Evolutionary conservation across 2,888 invertebrate genomes (phyloP).

Genomic region (Lycaena phlaeas): DNA sequence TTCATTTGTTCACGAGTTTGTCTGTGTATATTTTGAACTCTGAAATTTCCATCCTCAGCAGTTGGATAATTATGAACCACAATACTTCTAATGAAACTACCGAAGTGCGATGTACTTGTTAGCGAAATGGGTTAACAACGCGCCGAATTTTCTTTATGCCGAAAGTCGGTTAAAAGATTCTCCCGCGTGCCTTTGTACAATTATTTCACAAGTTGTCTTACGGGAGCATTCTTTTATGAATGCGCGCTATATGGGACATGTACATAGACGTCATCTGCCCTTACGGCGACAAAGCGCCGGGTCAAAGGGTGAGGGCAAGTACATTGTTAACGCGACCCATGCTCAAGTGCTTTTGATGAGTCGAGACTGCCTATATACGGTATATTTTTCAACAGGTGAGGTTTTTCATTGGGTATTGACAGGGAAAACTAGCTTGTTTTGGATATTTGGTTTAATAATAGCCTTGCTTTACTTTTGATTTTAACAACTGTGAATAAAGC

Average conservation of each 20-base stretch:
- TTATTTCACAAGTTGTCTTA: slow-evolving; percentile 7
- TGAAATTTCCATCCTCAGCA: no score
- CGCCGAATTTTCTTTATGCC: not conserved
- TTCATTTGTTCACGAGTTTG: no score
- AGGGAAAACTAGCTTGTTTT: not conserved
- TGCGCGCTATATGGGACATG: slow-evolving; percentile 5
- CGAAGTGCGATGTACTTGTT: no score
- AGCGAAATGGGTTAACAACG: slow-evolving; percentile 1
- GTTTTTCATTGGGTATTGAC: slow-evolving; percentile 14
- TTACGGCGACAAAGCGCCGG: slow-evolving; percentile 50
- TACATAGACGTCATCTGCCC: slow-evolving; percentile 38
- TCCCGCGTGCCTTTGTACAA: slow-evolving; percentile 7
- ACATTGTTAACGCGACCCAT: slow-evolving; percentile 66
- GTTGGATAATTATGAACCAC: no score
- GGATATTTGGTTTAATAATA: no score
- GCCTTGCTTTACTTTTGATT: no score
- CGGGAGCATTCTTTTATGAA: slow-evolving; percentile 5
- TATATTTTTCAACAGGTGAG: slow-evolving; percentile 24
- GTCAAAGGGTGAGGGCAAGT: slow-evolving; percentile 54
- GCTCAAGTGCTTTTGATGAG: slow-evolving; percentile 61
- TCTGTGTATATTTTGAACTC: no score
- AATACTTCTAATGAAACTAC: no score
- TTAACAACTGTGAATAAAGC: no score
- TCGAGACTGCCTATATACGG: slow-evolving; percentile 23
- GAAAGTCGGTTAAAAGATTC: not conserved